phyloP scores from a whole-genome alignment of 1,140 invertebrate genomes.

The Homarus americanus region DNA sequence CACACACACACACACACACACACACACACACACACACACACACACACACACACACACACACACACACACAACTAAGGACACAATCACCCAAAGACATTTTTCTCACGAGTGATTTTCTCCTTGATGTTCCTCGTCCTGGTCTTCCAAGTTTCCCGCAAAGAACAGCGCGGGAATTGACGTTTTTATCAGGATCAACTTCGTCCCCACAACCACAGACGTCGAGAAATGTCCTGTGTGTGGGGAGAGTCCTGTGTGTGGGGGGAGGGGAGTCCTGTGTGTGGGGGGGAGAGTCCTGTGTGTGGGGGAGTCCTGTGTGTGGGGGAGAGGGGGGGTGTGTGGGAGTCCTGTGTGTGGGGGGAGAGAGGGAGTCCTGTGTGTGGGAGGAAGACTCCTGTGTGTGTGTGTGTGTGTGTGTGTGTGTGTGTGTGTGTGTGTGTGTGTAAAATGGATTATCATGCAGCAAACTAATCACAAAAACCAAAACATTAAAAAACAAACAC shows the following conservation, averaged over 20 bases:
- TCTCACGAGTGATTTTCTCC: not conserved
- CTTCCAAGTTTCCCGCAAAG: not conserved
- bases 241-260: not conserved
- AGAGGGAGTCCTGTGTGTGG: not conserved
- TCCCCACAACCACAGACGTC: not conserved
- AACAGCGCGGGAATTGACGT: not conserved
- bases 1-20: not conserved
- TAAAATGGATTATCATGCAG: too few species aligned
- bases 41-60: slow-evolving; percentile 3
- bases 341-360: not conserved
- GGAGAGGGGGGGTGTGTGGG: not conserved
- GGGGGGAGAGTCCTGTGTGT: too few species aligned
- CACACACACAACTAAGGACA: not conserved
- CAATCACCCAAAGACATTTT: not conserved
- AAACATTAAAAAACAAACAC: too few species aligned
- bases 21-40: not conserved
- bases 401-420: too few species aligned
- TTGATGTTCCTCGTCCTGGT: not conserved
- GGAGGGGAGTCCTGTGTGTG: not conserved
- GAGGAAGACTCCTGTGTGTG: too few species aligned
- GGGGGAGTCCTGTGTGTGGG: too few species aligned
- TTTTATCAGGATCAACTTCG: not conserved
- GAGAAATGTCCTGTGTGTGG: not conserved
- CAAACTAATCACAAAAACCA: too few species aligned
- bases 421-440: too few species aligned